Evolutionary conservation across 2,113 vertebrate genomes (phyloP).

Genomic region (Chamaea fasciata): DNA sequence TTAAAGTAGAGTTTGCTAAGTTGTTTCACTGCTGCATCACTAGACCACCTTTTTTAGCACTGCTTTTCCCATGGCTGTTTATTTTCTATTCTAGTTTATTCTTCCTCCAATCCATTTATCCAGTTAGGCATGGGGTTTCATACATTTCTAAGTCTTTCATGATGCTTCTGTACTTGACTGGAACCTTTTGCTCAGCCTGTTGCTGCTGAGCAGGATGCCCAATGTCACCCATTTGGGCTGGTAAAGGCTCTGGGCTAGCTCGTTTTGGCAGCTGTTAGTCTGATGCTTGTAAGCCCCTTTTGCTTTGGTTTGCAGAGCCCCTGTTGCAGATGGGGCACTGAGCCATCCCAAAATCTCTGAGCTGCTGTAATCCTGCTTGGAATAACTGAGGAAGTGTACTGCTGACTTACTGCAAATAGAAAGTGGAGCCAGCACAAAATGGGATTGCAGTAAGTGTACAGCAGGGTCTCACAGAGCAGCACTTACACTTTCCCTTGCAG

Average conservation of each 20-base stretch:
- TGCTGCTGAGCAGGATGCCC: not conserved
- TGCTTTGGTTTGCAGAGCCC: not conserved
- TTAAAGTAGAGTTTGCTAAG: not conserved
- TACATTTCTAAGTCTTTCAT: not conserved
- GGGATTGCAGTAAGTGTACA: not conserved
- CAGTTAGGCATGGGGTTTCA: not conserved
- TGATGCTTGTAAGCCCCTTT: not conserved
- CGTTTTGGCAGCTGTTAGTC: accelerated
- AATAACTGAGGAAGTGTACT: not conserved
- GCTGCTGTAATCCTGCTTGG: not conserved
- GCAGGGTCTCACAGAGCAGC: not conserved
- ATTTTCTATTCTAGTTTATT: not conserved
- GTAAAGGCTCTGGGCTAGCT: not conserved
- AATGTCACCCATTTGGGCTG: not conserved
- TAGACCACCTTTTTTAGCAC: not conserved
- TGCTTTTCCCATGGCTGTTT: not conserved
- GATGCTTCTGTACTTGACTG: not conserved
- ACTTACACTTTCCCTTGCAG: not conserved
- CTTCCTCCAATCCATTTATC: not conserved
- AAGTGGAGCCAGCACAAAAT: not conserved
- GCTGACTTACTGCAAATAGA: not conserved
- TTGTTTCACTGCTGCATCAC: not conserved
- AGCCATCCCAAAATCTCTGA: not conserved
- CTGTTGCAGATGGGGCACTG: not conserved
- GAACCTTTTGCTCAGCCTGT: not conserved